phyloP scores from a whole-genome alignment of 64 coral and sea anemone genomes.

The Stichodactyla helianthus region DNA sequence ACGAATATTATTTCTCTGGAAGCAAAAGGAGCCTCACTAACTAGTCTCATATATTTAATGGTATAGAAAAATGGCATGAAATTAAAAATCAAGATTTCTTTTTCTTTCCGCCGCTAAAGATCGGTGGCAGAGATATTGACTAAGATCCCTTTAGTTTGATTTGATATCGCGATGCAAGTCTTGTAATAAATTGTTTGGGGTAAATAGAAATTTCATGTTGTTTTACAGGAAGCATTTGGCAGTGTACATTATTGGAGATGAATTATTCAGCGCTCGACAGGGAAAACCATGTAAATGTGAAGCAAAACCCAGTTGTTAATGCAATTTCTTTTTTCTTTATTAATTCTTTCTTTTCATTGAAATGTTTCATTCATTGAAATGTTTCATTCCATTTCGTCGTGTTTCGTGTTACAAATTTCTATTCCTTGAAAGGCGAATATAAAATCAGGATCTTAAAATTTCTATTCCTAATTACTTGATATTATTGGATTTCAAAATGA shows the following conservation, averaged over 20 bases:
- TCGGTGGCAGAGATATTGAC: neutral
- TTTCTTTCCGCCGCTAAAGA: neutral
- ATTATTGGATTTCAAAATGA: neutral
- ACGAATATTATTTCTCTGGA: neutral
- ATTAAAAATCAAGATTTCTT: neutral
- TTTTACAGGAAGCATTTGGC: conserved; percentile 1
- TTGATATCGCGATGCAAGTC: too few relatives aligned
- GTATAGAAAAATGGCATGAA: neutral
- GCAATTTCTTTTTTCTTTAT: neutral
- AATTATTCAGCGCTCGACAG: neutral
- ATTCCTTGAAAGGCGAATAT: neutral
- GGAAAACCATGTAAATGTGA: neutral
- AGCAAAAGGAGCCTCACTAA: neutral
- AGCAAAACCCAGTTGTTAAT: neutral
- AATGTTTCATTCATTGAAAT: neutral
- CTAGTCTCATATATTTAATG: neutral
- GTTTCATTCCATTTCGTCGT: neutral
- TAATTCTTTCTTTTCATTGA: neutral
- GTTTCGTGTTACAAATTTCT: neutral
- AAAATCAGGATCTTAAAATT: neutral
- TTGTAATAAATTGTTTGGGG: neutral
- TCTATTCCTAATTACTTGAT: neutral
- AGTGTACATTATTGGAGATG: neutral
- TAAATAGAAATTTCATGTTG: conserved; percentile 5
- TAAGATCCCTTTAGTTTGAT: too few relatives aligned